phyloP scores from a whole-genome alignment of 2,888 invertebrate genomes.

The Tromatobia lineatoria region DNA sequence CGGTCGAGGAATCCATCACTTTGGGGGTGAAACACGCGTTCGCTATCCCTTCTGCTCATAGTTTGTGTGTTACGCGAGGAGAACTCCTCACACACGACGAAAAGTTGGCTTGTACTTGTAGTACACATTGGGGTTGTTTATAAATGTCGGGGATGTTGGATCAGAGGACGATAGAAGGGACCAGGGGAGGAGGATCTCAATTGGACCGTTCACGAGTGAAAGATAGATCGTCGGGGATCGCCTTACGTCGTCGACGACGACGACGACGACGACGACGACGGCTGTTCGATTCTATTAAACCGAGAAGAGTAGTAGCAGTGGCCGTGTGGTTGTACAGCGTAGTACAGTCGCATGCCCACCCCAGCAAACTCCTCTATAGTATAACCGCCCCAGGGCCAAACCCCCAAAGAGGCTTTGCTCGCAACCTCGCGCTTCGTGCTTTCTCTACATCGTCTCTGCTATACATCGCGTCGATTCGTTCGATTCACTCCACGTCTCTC shows the following conservation, averaged over 20 bases:
- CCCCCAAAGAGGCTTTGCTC: conserved; percentile 71
- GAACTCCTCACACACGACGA: not conserved
- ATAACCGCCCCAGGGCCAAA: conserved; percentile 60
- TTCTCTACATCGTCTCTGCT: conserved; percentile 13
- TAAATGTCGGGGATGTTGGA: conserved; percentile 77
- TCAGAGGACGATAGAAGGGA: conserved; percentile 65
- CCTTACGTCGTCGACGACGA: conserved; percentile 74
- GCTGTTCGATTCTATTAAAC: conserved; percentile 84
- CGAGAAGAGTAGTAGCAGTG: conserved; percentile 67
- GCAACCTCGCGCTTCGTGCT: conserved; percentile 56
- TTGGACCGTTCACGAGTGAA: conserved; percentile 81
- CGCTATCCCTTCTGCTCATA: conserved; percentile 48
- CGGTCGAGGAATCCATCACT: conserved; percentile 73
- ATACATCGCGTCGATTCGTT: conserved; percentile 30
- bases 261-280: conserved; percentile 66
- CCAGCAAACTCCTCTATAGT: conserved; percentile 33
- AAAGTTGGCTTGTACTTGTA: conserved; percentile 35
- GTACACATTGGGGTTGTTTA: conserved; percentile 74
- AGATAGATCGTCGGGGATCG: conserved; percentile 84
- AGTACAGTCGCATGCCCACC: conserved; percentile 51
- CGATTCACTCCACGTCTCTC: conserved; percentile 29
- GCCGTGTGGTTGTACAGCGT: conserved; percentile 17
- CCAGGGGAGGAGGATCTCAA: conserved; percentile 76
- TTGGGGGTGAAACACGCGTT: conserved; percentile 67
- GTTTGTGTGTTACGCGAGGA: conserved; percentile 19